A percentile compares a stretch with the other conserved stretches of the same genome.
These are phyloP conservation scores for Orchestia grillus DNA, from an alignment of 1,140 invertebrate species.

Conservation along the genomic window DNA sequence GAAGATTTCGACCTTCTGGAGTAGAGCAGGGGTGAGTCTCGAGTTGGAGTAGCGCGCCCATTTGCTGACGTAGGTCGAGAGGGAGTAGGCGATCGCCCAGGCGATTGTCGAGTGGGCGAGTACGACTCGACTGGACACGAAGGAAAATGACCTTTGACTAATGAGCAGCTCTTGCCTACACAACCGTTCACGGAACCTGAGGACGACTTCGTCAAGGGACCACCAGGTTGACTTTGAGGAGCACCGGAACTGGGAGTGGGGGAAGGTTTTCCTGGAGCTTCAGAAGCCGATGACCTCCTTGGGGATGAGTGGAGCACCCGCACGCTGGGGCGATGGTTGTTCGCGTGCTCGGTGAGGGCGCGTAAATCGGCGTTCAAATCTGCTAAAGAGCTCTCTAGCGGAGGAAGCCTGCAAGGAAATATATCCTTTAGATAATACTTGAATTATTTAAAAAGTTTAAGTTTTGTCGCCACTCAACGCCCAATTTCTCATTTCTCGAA, in stretches of 20 bases:
- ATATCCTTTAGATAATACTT: background rate
- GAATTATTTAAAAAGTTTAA: background rate
- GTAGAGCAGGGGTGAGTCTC: background rate
- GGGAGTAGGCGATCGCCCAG: background rate
- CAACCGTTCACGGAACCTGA: background rate
- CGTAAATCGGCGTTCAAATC: constrained; percentile 19
- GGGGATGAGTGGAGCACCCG: constrained; percentile 28
- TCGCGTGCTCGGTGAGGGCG: constrained; percentile 19
- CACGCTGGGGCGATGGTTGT: constrained; percentile 18
- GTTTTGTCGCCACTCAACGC: too few species aligned
- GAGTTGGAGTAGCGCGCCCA: background rate
- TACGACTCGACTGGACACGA: background rate
- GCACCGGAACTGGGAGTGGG: background rate
- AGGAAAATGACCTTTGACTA: constrained; percentile 18
- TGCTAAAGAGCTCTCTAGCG: background rate
- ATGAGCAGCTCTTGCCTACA: background rate
- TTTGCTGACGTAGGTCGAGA: constrained; percentile 12
- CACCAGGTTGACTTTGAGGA: background rate
- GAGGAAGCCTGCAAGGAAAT: background rate
- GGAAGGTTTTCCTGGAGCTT: background rate
- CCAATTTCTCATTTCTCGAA: too few species aligned
- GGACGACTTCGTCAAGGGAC: background rate
- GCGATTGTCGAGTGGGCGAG: background rate
- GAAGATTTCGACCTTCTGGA: background rate
- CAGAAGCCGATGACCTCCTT: background rate